Evolutionary conservation across 2,888 invertebrate species (phyloP).

Genomic region (Torymus texanus): DNA sequence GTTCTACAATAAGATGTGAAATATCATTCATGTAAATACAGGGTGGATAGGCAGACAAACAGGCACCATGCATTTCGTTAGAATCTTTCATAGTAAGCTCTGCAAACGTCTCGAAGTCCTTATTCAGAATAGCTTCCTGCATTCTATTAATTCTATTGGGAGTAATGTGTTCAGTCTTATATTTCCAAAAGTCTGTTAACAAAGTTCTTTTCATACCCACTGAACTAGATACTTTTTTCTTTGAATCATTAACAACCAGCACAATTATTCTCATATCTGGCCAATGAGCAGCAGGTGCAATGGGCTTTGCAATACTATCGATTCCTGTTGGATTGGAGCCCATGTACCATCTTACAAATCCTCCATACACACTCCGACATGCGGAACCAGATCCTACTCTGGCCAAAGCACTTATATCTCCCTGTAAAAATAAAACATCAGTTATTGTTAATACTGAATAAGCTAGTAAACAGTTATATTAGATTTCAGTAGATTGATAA

Average conservation of each 20-base stretch:
- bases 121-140: conserved; percentile 59
- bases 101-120: conserved; percentile 68
- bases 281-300: conserved; percentile 88
- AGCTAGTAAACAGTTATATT: too few species aligned
- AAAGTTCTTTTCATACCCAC: conserved; percentile 90
- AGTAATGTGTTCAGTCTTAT: conserved; percentile 84
- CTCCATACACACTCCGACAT: too few species aligned
- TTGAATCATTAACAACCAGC: conserved; percentile 86
- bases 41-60: conserved; percentile 95
- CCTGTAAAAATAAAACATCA: conserved; percentile 69
- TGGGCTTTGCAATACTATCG: conserved; percentile 86
- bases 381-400: conserved; percentile 87
- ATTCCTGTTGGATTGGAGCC: conserved; percentile 81
- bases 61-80: conserved; percentile 96
- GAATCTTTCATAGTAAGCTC: conserved; percentile 97
- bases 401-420: conserved; percentile 86
- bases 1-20: conserved; percentile 86
- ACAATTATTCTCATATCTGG: conserved; percentile 92
- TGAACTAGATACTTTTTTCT: conserved; percentile 91
- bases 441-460: too few species aligned
- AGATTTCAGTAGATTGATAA: too few species aligned
- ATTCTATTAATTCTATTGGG: conserved; percentile 82
- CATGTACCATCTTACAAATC: conserved; percentile 73
- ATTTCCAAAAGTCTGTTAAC: conserved; percentile 85
- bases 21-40: conserved; percentile 93